These are phyloP conservation scores for Stichopus chloronotus DNA, from an alignment of 35 echinoderm and acorn worm genomes.

Conservation along the genomic window DNA sequence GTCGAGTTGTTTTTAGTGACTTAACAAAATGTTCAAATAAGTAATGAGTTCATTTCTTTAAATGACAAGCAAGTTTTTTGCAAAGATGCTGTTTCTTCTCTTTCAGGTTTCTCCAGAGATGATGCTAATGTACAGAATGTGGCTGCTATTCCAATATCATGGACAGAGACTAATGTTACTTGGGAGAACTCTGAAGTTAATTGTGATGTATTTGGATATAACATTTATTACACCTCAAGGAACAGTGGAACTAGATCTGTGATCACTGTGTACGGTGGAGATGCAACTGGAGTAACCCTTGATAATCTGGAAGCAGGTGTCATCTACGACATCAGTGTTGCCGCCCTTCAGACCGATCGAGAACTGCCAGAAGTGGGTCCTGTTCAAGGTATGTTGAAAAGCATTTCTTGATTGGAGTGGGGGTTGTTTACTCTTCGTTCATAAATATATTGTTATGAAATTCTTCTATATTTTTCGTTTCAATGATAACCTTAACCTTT, in stretches of 20 bases:
- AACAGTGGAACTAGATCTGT: background rate
- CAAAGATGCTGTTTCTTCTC: background rate
- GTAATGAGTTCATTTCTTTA: no score
- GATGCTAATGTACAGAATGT: conserved; percentile 31
- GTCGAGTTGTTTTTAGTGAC: no score
- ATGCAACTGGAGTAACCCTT: background rate
- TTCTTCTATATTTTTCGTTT: no score
- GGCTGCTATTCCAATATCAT: background rate
- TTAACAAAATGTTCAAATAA: no score
- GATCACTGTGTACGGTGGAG: conserved; percentile 52
- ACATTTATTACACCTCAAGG: conserved; percentile 20
- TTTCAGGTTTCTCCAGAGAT: conserved; percentile 15
- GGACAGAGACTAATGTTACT: background rate
- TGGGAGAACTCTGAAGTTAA: conserved; percentile 21
- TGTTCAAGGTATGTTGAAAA: conserved; percentile 5
- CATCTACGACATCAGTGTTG: conserved; percentile 56
- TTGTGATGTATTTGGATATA: conserved; percentile 49
- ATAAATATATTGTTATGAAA: no score
- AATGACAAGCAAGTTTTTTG: no score
- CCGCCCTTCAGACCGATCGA: conserved; percentile 26
- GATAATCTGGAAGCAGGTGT: conserved; percentile 23
- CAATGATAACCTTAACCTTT: no score
- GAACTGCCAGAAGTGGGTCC: conserved; percentile 65
- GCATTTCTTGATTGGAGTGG: background rate
- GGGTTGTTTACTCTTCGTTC: no score